phyloP scores from a whole-genome alignment of 2,888 invertebrate genomes.

The Cremastobaeus sp. region DNA sequence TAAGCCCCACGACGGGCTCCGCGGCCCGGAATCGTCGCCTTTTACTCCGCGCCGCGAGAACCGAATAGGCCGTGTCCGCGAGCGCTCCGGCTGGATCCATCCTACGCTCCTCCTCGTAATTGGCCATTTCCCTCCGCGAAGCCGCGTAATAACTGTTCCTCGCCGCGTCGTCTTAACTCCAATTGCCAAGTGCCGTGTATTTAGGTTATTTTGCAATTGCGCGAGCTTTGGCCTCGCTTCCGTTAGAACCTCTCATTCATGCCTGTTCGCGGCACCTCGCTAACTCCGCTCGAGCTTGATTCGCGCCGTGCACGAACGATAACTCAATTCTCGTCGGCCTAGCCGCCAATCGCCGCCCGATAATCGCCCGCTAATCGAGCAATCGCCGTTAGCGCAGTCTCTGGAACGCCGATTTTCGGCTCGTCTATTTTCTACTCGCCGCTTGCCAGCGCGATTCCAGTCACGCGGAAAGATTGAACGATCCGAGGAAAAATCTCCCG shows the following conservation, averaged over 20 bases:
- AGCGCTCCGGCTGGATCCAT: constrained; percentile 48
- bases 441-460: too few species aligned
- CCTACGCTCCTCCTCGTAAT: constrained; percentile 70
- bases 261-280: constrained; percentile 40
- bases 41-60: too few species aligned
- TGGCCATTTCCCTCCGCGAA: constrained; percentile 70
- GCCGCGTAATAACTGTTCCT: constrained; percentile 48
- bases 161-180: constrained; percentile 60
- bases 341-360: constrained; percentile 31
- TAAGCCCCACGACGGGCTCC: too few species aligned
- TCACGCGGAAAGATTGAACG: too few species aligned
- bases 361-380: constrained; percentile 25
- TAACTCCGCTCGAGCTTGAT: constrained; percentile 25
- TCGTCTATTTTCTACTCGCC: too few species aligned
- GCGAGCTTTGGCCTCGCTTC: constrained; percentile 61
- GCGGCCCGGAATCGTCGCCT: too few species aligned
- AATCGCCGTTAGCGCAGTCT: constrained; percentile 39
- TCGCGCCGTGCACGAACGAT: constrained; percentile 34
- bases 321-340: constrained; percentile 53
- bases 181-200: constrained; percentile 66
- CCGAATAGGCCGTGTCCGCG: too few species aligned
- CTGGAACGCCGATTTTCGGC: too few species aligned
- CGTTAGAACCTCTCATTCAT: constrained; percentile 23
- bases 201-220: constrained; percentile 71
- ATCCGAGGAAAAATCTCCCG: too few species aligned